These are phyloP conservation scores for Gryllus bimaculatus DNA, from an alignment of 1,140 invertebrate species.

Conservation along the genomic window DNA sequence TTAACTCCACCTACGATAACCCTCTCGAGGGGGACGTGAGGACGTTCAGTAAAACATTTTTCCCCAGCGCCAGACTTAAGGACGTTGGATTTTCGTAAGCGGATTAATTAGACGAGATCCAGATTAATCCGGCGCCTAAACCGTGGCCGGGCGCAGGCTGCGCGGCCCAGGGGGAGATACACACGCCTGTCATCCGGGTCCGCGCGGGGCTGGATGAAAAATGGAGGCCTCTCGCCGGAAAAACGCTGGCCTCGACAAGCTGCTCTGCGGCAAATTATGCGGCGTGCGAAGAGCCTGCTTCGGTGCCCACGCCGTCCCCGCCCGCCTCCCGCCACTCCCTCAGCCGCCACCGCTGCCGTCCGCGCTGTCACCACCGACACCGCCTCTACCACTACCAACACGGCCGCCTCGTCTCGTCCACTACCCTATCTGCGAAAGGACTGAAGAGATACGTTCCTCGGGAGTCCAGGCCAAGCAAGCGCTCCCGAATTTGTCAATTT, in stretches of 20 bases:
- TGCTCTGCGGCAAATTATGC: background rate
- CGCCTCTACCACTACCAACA: too few relatives aligned
- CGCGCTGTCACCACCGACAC: too few relatives aligned
- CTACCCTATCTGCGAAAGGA: too few relatives aligned
- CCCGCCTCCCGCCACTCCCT: too few relatives aligned
- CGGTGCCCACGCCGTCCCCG: background rate
- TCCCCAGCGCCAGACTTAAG: background rate
- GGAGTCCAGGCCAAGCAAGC: too few relatives aligned
- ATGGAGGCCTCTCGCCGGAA: background rate
- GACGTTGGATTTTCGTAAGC: background rate
- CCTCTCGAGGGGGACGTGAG: background rate
- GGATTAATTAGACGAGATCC: constrained; percentile 4
- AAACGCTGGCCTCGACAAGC: background rate
- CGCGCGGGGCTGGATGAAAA: background rate
- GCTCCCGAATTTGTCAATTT: too few relatives aligned
- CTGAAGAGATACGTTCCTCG: too few relatives aligned
- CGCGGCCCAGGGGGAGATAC: background rate
- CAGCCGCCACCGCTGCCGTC: background rate
- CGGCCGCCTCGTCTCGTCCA: too few relatives aligned
- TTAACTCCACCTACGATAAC: background rate
- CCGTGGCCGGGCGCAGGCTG: background rate
- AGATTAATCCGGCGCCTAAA: background rate
- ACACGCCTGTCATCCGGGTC: background rate
- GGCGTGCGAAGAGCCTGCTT: background rate
- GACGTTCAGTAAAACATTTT: background rate